Evolutionary conservation across 1,140 invertebrate species (phyloP).

Genomic region (Sitobion miscanthi): DNA sequence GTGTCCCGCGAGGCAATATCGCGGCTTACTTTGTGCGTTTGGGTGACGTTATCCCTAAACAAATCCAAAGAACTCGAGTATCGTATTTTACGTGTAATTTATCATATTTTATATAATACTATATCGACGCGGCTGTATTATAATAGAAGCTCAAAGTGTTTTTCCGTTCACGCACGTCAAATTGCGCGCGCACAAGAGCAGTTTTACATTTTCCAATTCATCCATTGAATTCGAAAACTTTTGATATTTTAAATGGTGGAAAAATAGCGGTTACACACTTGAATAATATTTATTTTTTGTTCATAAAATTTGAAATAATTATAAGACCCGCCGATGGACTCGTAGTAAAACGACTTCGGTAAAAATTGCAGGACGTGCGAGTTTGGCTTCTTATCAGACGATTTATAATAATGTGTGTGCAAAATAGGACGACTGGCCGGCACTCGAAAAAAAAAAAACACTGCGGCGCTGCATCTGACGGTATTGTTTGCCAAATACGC

Average conservation of each 20-base stretch:
- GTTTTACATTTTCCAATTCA: not conserved
- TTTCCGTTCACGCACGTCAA: not conserved
- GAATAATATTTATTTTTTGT: not conserved
- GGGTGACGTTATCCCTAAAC: not conserved
- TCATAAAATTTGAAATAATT: not conserved
- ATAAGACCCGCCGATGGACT: not conserved
- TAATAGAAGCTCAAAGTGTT: not conserved
- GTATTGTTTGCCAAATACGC: not conserved
- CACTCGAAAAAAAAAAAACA: not conserved
- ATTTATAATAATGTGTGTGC: not conserved
- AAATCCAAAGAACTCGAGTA: not conserved
- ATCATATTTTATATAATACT: not conserved
- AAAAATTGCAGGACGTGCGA: not conserved
- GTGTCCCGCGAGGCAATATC: not conserved
- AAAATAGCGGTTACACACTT: not conserved
- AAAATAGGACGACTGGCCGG: not conserved
- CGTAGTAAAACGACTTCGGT: not conserved
- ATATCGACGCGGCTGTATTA: not conserved
- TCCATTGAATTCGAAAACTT: not conserved
- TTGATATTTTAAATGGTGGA: not conserved
- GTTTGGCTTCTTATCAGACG: not conserved
- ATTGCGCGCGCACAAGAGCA: not conserved
- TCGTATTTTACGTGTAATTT: not conserved
- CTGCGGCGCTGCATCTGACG: no score
- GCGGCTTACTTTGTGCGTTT: not conserved